Evolutionary conservation across 2,888 invertebrate genomes (phyloP), one percentile per base, ranked within the genome.

Genomic region (Sphecodes monilicornis): DNA sequence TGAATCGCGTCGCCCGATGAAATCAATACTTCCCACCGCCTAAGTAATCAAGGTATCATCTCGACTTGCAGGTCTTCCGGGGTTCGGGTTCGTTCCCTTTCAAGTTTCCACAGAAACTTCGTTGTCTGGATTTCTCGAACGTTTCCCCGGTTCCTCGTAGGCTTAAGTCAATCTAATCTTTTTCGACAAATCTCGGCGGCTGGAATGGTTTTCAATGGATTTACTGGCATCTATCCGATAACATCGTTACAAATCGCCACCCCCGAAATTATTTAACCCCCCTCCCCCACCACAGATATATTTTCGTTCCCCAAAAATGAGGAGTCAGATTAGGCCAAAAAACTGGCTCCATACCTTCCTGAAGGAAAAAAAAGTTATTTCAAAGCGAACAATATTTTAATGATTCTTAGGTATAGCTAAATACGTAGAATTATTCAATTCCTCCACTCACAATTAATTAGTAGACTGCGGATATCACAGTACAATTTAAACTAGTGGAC

Each of bases 11-110:
- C 91, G 92, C 89, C 92, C 93, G 92, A 94, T 94, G 93, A 93
- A 94, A 94, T 94, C 94, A 94, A 94, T 94, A 94, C 94, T 92
- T 92, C 90, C 85, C 85, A 88, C 82, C 79, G 87, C 90, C 93
- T 93, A 92, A 94, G 93, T 94, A 94, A 94, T 94, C 94, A 94
- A 93, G 94, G 94, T 93, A 94, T 94, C 94, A 94, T 94, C 93
- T 93, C 93, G 92, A 94, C 94, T 94, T 94, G 94, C 90, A 89
- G 93, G 94, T 93, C 94, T 94, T 94, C 94, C 90, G 90, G 87
- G 90, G 91, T 92, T 91, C 90, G 89, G 91, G 91, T 91, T 92
- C 90, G 91, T 92, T 92, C 89, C 90, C 90, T 91, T 90, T 84
- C 80, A 86, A 90, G 89, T 88, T 87, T 86, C 79, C 84, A 82